Conservation (phyloP, 2,113 vertebrate species). For the Hystrix brachyura region DNA sequence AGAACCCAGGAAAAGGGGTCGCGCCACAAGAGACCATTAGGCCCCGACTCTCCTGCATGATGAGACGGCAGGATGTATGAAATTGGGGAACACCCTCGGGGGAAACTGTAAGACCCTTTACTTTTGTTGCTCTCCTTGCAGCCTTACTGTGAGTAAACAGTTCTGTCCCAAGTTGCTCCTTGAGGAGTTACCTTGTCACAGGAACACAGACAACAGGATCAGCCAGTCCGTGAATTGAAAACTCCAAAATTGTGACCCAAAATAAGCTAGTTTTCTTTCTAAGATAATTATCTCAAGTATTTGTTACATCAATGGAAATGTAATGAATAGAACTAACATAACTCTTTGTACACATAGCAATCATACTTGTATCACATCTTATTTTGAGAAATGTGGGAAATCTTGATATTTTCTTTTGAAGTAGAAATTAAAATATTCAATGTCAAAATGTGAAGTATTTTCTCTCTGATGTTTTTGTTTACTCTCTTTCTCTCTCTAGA, state of each 20-base stretch:
- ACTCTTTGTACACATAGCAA: not conserved
- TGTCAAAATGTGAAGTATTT: not conserved
- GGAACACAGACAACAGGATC: not conserved
- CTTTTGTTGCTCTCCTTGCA: not conserved
- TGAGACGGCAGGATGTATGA: not conserved
- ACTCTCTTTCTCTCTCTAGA: not conserved
- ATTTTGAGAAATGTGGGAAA: slow-evolving; percentile 11
- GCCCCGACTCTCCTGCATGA: not conserved
- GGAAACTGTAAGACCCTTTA: not conserved
- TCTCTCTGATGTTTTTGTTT: not conserved
- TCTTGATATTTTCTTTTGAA: slow-evolving; percentile 21
- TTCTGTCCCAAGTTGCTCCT: not conserved
- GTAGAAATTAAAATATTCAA: slow-evolving; percentile 2
- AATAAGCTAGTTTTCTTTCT: not conserved
- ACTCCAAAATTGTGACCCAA: too few relatives aligned
- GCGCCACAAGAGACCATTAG: not conserved
- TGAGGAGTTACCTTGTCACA: not conserved
- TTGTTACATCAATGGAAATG: not conserved
- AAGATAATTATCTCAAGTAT: not conserved
- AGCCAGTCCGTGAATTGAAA: not conserved
- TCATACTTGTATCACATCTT: not conserved
- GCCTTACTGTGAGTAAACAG: not conserved
- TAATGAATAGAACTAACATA: not conserved
- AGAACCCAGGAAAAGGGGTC: not conserved
- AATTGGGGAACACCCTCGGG: not conserved